phyloP scores from a whole-genome alignment of 2,113 vertebrate genomes.

The Geococcyx californianus region DNA sequence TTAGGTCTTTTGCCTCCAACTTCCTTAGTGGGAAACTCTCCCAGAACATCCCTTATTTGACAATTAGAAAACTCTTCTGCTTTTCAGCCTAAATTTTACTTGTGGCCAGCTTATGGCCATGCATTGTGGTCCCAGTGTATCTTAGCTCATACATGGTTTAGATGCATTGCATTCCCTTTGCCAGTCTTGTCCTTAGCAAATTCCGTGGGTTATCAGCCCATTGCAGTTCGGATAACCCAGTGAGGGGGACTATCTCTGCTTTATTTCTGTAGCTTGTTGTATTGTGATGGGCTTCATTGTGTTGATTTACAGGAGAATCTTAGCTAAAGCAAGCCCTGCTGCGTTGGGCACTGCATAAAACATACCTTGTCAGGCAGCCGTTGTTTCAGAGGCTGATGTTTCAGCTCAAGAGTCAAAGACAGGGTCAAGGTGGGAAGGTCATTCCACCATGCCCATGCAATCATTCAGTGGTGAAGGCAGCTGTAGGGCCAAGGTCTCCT shows the following conservation, averaged over 20 bases:
- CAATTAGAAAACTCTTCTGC: neutral
- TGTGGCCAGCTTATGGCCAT: neutral
- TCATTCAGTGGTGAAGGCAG: neutral
- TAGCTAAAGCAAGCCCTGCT: neutral
- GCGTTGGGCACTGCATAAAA: neutral
- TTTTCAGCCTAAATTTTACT: neutral
- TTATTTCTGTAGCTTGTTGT: neutral
- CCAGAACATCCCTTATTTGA: neutral
- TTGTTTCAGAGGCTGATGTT: neutral
- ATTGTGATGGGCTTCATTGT: neutral
- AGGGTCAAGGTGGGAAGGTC: neutral
- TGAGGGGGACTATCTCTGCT: neutral
- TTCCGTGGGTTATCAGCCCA: neutral
- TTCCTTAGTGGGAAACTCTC: neutral
- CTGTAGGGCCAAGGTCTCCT: neutral
- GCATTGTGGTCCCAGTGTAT: neutral
- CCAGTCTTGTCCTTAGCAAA: neutral
- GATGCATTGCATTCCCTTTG: neutral
- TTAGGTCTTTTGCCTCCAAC: neutral
- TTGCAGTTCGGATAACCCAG: neutral
- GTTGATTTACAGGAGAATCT: neutral
- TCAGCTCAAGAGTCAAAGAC: neutral
- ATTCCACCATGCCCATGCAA: neutral
- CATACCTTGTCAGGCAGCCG: neutral
- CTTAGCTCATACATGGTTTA: neutral